Evolutionary conservation across 2,888 invertebrate species (phyloP), one percentile per base, ranked within the genome.

Genomic region (Habroteleia sp.): DNA sequence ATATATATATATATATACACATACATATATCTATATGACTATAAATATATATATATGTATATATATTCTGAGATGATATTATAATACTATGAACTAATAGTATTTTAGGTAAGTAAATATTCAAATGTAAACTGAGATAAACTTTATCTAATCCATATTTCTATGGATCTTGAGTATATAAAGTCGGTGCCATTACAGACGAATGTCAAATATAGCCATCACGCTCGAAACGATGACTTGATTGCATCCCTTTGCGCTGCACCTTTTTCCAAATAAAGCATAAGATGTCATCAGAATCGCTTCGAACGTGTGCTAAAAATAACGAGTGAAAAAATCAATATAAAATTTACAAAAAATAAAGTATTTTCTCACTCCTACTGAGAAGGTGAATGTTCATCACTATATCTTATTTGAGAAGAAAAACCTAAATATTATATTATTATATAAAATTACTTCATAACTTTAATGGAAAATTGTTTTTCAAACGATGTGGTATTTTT

Each of bases 401-500:
- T 87, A 82, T 85, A 86, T 85, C 85, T 86, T 85, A 87, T 82
- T 87, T 85, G 84, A 81, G 83, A 85, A 82, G 85, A 83, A 80
- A 72, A 85, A 82, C 81, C 81, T 83, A 83, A 83, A 85, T 84
- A 84, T 84, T 84, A 84, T 84, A 84, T 84, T 83, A 83, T 82
- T 85, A 85, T 84, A 83, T 84, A 83, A 86, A 85, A 85, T 86
- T 83, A 86, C 84, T 87, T 84, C 86, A 86, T 87, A 86, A 86
- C 86, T 87, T 85, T 86, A 86, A 87, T 83, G 87, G 75, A 85
- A 84, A 87, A 87, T 86, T 87, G 86, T 87, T 87, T 87, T 87
- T 86, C 85, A 87, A 87, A 87, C 87, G 85, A 87, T 87, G 86
- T 87, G 86, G 87, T 87, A 87, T 87, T 87, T 87, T 87, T 87